Evolutionary conservation across 2,888 invertebrate genomes (phyloP), one percentile per base, ranked within the genome.

Genomic region (Odontocerum albicorne): DNA sequence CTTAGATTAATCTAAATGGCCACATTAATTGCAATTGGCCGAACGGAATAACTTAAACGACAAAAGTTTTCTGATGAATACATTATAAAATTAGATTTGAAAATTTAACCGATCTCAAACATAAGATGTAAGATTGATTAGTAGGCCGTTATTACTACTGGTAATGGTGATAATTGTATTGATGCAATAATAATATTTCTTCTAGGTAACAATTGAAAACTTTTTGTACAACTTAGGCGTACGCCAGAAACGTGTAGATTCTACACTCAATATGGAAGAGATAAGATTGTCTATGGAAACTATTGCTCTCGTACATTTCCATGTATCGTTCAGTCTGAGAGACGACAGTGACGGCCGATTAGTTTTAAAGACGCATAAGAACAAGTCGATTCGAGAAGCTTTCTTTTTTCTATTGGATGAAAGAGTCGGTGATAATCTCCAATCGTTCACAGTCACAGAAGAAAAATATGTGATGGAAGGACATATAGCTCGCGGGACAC

Each of bases 241-340:
- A 15, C 72, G 86, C 63, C 79, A 77, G 61, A 80, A 80, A 64
- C 65, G 73, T 35, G 70, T 83, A 38, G 75, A 81, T 62, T 65
- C 69, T 22, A 66, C 76, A 12, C 67, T 80, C 56, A 85, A 87
- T 64, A 60, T 86, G 12, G 81, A 83, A 64, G 74, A 76, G 31
- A 79, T 89, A 36, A 81, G 82, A 65, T 70, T 66, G 45, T 72
- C 77, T 44, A 65, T 91, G 38, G 81, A 85, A 66, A 74, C 75
- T 42, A 66, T 90, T 46, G 82, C 86, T n/a, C 67, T 91, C 49
- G 77, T 85, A 20, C 82, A 88, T 66, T 81, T 79, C 42, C 69
- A 77, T 47, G 77, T 85, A 63, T 87, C 88, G 7, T 77, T 91
- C 62, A 84, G 83, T 55, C 68, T 91, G 44, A 73, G 87, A 62